Conservation (phyloP, 2,888 invertebrate genomes). For the Prosapia bicincta region DNA sequence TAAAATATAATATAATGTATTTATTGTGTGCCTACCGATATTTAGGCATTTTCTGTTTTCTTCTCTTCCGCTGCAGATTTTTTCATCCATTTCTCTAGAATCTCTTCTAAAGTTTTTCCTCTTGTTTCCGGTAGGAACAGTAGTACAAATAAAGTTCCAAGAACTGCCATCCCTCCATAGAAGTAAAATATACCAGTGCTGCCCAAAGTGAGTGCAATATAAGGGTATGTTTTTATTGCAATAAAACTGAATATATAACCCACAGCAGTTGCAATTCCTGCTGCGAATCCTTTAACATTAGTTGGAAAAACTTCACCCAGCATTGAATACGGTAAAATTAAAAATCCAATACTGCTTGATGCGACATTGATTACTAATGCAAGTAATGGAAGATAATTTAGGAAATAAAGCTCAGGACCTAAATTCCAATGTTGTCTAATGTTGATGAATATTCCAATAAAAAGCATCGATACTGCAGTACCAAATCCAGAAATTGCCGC, state of each 20-base stretch:
- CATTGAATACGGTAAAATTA: conserved; percentile 57
- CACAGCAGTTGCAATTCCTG: conserved; percentile 49
- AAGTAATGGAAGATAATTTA: conserved; percentile 47
- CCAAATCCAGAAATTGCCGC: conserved; percentile 56
- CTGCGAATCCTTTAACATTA: conserved; percentile 52
- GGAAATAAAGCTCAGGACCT: conserved; percentile 24
- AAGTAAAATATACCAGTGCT: conserved; percentile 52
- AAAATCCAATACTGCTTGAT: conserved; percentile 52
- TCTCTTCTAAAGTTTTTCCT: conserved; percentile 47
- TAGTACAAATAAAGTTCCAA: conserved; percentile 52
- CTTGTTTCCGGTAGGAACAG: conserved; percentile 53
- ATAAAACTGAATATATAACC: conserved; percentile 54
- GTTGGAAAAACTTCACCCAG: conserved; percentile 55
- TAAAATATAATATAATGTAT: too few relatives aligned
- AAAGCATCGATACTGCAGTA: conserved; percentile 53
- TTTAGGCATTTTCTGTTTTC: background rate
- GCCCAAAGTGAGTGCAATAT: conserved; percentile 47
- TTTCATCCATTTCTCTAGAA: conserved; percentile 28
- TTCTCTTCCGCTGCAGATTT: conserved; percentile 1
- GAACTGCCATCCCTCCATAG: conserved; percentile 48
- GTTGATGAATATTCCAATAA: conserved; percentile 49
- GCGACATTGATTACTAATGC: conserved; percentile 51
- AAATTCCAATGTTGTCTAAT: conserved; percentile 35
- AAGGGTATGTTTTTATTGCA: conserved; percentile 52
- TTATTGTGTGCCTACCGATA: background rate